These are phyloP conservation scores for Diplazon laetatorius DNA, from an alignment of 2,888 invertebrate species.

Conservation along the genomic window DNA sequence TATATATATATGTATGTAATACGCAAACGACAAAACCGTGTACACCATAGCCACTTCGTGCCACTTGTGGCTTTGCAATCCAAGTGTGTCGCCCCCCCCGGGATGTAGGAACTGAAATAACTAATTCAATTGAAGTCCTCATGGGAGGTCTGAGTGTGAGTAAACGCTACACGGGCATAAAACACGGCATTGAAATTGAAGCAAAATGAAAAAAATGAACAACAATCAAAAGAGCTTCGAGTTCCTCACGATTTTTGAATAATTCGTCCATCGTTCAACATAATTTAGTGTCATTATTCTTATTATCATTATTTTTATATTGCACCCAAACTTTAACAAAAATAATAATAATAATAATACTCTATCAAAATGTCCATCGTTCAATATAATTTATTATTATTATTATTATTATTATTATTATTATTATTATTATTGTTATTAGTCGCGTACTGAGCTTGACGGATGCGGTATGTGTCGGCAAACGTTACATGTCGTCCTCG, in stretches of 20 bases:
- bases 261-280: too few species aligned
- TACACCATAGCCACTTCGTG: constrained; percentile 8
- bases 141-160: neutral
- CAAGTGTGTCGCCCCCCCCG: neutral
- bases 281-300: too few species aligned
- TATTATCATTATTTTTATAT: too few species aligned
- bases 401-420: too few species aligned
- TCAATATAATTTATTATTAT: too few species aligned
- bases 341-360: neutral
- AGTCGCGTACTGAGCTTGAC: constrained; percentile 59
- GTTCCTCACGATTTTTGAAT: too few species aligned
- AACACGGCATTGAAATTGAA: neutral
- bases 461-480: neutral
- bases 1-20: neutral
- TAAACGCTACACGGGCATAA: neutral
- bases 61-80: constrained; percentile 6
- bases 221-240: too few species aligned
- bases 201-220: too few species aligned
- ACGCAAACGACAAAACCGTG: neutral
- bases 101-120: neutral
- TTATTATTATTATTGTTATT: neutral
- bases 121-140: neutral
- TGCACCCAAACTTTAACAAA: too few species aligned
- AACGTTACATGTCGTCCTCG: neutral
- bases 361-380: neutral